A percentile compares a stretch with the other conserved stretches of the same genome.
phyloP scores from a whole-genome alignment of 2,113 vertebrate genomes.

The Paracyprichromis sp. region DNA sequence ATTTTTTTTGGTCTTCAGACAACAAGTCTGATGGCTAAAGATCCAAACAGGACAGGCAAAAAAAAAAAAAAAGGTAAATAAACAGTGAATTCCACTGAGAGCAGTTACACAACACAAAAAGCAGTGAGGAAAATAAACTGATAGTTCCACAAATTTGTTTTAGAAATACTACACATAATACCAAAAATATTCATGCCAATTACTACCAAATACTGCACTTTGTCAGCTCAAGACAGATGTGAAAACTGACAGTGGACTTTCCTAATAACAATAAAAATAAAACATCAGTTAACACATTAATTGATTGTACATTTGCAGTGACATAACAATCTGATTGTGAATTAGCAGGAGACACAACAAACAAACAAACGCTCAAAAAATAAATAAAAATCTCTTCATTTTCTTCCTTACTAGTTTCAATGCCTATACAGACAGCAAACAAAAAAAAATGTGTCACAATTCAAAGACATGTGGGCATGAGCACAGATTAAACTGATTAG shows the following conservation, averaged over 20 bases:
- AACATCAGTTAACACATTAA: neutral
- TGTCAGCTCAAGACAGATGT: neutral
- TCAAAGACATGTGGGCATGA: neutral
- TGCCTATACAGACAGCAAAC: neutral
- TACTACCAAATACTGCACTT: neutral
- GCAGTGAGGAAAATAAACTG: neutral
- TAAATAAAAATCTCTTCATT: neutral
- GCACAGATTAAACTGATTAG: neutral
- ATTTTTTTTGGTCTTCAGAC: no score
- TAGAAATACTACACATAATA: neutral
- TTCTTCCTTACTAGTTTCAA: neutral
- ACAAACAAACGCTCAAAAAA: neutral
- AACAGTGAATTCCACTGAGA: neutral
- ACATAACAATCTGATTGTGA: neutral
- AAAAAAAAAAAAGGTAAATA: neutral
- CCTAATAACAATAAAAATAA: neutral
- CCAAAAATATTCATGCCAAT: neutral
- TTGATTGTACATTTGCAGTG: neutral
- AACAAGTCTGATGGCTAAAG: no score
- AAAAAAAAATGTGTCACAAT: neutral
- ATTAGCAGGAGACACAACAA: neutral
- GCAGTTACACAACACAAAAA: neutral
- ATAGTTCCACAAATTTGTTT: neutral
- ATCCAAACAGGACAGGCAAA: neutral
- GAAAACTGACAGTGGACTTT: neutral